A percentile compares a stretch with the other conserved stretches of the same genome.
Conservation (phyloP, 2,888 invertebrate species). For the Latrodectus elegans region DNA sequence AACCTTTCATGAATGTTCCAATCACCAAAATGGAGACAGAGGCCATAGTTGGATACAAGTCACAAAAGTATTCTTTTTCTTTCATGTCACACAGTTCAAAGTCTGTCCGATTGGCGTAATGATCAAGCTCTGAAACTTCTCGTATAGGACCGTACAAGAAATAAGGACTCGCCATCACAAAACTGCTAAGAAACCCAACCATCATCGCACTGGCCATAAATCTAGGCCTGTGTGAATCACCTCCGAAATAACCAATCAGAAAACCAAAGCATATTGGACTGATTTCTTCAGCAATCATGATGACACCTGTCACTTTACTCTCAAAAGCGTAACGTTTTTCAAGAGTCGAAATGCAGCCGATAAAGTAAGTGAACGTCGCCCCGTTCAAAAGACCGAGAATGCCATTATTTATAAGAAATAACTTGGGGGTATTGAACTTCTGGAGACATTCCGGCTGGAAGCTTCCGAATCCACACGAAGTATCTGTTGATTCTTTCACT, state of each 20-base stretch:
- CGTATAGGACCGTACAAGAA: conserved; percentile 69
- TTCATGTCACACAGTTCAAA: conserved; percentile 21
- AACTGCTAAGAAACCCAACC: conserved; percentile 59
- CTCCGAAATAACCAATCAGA: conserved; percentile 70
- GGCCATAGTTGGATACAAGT: not conserved
- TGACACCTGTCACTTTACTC: conserved; percentile 69
- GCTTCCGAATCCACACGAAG: conserved; percentile 69
- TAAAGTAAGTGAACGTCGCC: conserved; percentile 68
- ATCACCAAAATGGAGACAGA: conserved; percentile 78
- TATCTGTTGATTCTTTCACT: conserved; percentile 7
- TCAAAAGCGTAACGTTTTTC: conserved; percentile 71
- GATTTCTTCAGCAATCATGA: conserved; percentile 69
- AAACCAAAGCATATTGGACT: conserved; percentile 58
- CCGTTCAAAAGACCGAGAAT: conserved; percentile 70
- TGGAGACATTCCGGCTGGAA: conserved; percentile 71
- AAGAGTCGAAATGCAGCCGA: conserved; percentile 68
- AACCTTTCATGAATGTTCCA: conserved; percentile 82
- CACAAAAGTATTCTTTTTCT: not conserved
- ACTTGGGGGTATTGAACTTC: conserved; percentile 64
- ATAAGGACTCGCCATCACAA: conserved; percentile 66
- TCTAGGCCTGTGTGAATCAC: conserved; percentile 65
- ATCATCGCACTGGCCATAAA: conserved; percentile 65
- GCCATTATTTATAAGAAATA: conserved; percentile 53
- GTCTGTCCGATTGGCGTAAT: conserved; percentile 7
- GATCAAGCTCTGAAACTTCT: conserved; percentile 38